Base-by-base conservation (phyloP, 2,888 invertebrate genomes). In the Spodoptera exigua region DNA sequence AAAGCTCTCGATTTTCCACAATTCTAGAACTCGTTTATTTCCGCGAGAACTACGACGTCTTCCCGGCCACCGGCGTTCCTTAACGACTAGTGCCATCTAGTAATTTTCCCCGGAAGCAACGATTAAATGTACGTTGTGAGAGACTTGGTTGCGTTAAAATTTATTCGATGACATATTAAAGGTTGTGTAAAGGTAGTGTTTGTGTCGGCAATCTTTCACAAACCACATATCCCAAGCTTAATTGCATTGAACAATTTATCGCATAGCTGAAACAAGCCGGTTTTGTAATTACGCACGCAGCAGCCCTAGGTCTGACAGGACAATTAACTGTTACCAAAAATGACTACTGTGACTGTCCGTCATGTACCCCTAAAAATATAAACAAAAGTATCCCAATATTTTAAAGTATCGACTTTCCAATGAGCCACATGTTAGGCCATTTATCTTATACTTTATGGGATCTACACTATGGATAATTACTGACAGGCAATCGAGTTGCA, bases 221-320 rank as follows among this genome's bases (percentile, higher is more conserved):
- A 49, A 76, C 84, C 81, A 79, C 82, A 82, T 82, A 83, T 81
- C 78, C 79, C 76, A 69, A 71, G 78, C 80, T 80, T 85, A 88
- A 89, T 87, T 88, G 84, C 83, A 77, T 76, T 71, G 78, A 81
- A 81, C 84, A 84, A 89, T 89, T 89, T 88, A 89, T 87, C 61
- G 87, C 83, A 78, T 79, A 83, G 85, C 77, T 78, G 82, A 82
- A 83, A 73, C 77, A 71, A 76, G 59, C 66, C 69, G 80, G 81
- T 78, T 82, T 79, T 81, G 85, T 82, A 87, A 87, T 87, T 86
- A 85, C 81, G 78, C 78, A 70, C 63, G 44, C 62, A 60, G 64
- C 68, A 69, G 68, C 53, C 61, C 70, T 70, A 70, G 69, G 60
- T 76, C 74, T 81, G 85, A 83, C 83, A 78, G 80, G 52, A 83